Evolutionary conservation across 2,888 invertebrate genomes (phyloP).

Genomic region (Agrilus cyanescens): DNA sequence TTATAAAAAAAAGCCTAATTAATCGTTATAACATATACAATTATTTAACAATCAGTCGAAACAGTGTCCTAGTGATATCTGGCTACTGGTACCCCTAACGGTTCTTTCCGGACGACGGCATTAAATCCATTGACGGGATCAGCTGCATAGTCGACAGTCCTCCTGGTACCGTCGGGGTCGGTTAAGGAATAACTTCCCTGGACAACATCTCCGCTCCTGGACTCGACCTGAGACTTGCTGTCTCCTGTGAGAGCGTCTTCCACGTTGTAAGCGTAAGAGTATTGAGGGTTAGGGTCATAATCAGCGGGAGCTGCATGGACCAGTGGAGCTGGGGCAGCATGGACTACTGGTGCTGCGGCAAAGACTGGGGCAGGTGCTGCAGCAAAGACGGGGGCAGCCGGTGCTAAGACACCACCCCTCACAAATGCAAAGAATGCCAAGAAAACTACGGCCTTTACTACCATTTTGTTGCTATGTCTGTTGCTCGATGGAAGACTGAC

Average conservation of each 20-base stretch:
- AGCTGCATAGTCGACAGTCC: conserved; percentile 43
- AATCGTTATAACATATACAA: too few species aligned
- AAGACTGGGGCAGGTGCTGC: too few species aligned
- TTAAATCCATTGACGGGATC: conserved; percentile 52
- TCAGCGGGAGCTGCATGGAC: conserved; percentile 19
- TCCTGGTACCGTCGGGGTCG: conserved; percentile 42
- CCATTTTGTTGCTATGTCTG: too few species aligned
- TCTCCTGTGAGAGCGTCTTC: conserved; percentile 43
- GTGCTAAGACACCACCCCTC: too few species aligned
- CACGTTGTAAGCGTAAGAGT: conserved; percentile 44
- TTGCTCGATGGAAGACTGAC: too few species aligned
- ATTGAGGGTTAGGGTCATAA: conserved; percentile 43
- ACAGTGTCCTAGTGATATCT: neutral
- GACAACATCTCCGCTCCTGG: conserved; percentile 41
- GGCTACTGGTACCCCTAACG: conserved; percentile 35
- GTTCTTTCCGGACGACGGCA: conserved; percentile 51
- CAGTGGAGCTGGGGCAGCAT: neutral
- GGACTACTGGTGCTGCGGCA: too few species aligned
- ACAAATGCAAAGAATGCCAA: too few species aligned
- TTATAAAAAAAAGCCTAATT: too few species aligned
- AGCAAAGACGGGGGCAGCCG: too few species aligned
- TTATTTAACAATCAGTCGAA: too few species aligned
- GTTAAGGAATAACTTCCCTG: conserved; percentile 42
- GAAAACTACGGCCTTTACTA: too few species aligned
- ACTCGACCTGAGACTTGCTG: conserved; percentile 41